Evolutionary conservation across 2,888 invertebrate species (phyloP), one percentile per base, ranked within the genome.

Genomic region (Parnassius glacialis): DNA sequence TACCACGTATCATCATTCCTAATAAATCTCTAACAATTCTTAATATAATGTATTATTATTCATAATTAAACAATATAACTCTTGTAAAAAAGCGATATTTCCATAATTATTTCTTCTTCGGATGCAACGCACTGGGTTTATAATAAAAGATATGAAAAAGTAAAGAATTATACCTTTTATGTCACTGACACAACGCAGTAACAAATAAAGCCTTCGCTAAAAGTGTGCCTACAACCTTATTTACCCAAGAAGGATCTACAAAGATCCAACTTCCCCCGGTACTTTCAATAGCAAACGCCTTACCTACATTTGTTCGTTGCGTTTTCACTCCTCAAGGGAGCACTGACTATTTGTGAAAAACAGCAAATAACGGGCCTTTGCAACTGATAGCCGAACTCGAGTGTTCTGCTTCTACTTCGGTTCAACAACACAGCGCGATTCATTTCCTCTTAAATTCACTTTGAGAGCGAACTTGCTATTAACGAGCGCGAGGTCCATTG

Each of bases 181-280:
- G 7, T 7, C 34, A 34, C 5, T 34, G 34, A 34, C 7, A 34
- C 34, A 34, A 1, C 34, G 34, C 34, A 5, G 7, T 0, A 34
- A 34, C 34, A 7, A 34, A 34, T 34, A 34, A 34, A 34, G 34
- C 34, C 34, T 7, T 5, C 34, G 34, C 34, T 34, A 34, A 5
- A 34, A 34, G 34, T 34, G 7, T 34, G 34, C 5, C 34, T 78
- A 79, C 80, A 74, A 67, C 81, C 83, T 81, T 87, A 85, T 87
- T 86, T 86, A 85, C 84, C 82, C 80, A 80, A 78, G 79, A 74
- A 74, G 74, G 79, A 79, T 80, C 81, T 80, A 84, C 81, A 78
- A 82, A 85, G 83, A 79, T 72, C 76, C 75, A 76, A 82, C 79
- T 80, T 80, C 75, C 74, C 75, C 74, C 68, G 79, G 79, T 74